phyloP scores from a whole-genome alignment of 2,797 vertebrate species.

The Coilia nasus region DNA sequence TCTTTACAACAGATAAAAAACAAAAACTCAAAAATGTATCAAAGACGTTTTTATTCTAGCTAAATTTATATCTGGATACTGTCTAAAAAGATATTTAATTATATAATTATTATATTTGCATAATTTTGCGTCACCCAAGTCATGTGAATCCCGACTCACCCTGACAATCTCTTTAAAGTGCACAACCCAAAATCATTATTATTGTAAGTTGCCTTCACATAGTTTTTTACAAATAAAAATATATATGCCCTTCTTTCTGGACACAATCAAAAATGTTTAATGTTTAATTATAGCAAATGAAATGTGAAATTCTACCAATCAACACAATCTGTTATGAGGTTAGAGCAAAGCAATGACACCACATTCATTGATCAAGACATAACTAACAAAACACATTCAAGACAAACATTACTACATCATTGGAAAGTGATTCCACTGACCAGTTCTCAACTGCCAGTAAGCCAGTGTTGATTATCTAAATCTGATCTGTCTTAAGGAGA shows the following conservation, averaged over 20 bases:
- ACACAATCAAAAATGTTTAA: background rate
- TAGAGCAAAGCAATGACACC: background rate
- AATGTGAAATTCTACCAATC: background rate
- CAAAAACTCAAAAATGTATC: background rate
- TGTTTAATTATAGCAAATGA: background rate
- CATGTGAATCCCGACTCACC: background rate
- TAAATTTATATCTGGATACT: background rate
- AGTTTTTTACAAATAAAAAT: background rate
- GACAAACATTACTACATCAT: background rate
- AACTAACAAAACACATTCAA: background rate
- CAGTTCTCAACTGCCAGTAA: background rate
- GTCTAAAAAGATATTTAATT: background rate
- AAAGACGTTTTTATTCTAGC: background rate
- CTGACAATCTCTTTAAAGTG: slow-evolving; percentile 9
- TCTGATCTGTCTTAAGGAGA: background rate
- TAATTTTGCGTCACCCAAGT: background rate
- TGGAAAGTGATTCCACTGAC: background rate
- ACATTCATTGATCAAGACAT: background rate
- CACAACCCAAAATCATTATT: background rate
- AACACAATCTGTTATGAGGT: background rate
- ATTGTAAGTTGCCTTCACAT: background rate
- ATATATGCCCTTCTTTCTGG: background rate
- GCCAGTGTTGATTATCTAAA: background rate
- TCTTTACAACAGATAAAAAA: background rate
- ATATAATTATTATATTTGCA: background rate